Percentiles rank a stretch among this genome's conserved stretches.
Evolutionary conservation across 1,140 invertebrate genomes (phyloP).

Genomic region (Cydia amplana): DNA sequence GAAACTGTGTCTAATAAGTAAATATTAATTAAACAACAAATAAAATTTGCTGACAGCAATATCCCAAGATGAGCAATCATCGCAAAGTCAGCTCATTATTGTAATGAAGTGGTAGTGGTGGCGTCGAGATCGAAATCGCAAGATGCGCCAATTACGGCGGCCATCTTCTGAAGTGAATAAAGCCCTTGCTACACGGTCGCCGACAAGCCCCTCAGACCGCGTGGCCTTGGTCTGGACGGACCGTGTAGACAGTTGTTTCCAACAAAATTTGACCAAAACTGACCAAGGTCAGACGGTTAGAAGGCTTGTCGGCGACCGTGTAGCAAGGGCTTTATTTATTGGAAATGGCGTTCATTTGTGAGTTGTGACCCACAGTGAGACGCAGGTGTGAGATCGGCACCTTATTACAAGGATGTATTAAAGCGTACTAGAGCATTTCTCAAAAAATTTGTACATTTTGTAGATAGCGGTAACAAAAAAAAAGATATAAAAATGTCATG

Average conservation of each 20-base stretch:
- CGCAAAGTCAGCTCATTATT: background rate
- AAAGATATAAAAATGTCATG: no score
- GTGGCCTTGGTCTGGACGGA: no score
- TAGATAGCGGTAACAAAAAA: no score
- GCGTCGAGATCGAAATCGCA: background rate
- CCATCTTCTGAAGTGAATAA: constrained; percentile 1
- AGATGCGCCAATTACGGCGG: background rate
- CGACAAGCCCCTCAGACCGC: no score
- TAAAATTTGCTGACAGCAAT: background rate
- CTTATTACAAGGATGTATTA: background rate
- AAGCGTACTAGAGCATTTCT: no score
- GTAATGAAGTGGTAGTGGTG: constrained; percentile 8
- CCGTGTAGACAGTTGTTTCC: no score
- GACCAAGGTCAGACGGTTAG: no score
- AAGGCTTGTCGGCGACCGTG: no score
- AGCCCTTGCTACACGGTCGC: no score
- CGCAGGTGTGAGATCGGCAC: background rate
- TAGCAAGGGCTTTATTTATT: no score
- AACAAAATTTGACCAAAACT: no score
- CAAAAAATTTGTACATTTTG: no score
- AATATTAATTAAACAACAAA: constrained; percentile 1
- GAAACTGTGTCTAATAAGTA: background rate
- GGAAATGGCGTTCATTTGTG: background rate
- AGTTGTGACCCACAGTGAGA: background rate
- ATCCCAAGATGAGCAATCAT: background rate